A percentile compares a stretch with the other conserved stretches of the same genome.
Evolutionary conservation across 2,113 vertebrate species (phyloP).

Genomic region (Hydrochoerus hydrochaeris): DNA sequence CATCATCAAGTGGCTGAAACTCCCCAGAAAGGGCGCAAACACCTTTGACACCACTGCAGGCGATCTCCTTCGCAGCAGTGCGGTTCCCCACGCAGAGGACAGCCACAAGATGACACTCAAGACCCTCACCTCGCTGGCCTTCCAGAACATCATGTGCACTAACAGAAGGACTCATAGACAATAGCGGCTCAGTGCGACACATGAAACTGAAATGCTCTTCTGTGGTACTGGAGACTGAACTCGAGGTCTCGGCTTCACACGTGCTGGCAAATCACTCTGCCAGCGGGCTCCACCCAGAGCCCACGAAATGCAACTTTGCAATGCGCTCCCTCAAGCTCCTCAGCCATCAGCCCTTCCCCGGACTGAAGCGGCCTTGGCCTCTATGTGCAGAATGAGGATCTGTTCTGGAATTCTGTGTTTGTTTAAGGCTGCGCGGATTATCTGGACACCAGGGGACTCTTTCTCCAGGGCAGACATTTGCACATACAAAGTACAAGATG

Average conservation of each 20-base stretch:
- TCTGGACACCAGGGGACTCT: neutral
- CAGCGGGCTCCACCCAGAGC: rapidly evolving
- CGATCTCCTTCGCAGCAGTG: neutral
- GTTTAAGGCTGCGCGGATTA: neutral
- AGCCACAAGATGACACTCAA: neutral
- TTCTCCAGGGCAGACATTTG: constrained; percentile 3
- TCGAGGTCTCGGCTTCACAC: neutral
- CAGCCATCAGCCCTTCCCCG: neutral
- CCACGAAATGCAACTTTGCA: neutral
- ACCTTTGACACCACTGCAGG: neutral
- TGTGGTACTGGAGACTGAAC: neutral
- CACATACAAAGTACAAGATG: neutral
- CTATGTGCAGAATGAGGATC: neutral
- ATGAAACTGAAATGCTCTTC: neutral
- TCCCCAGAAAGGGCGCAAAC: neutral
- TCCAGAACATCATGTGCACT: rapidly evolving
- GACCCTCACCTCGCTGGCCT: neutral
- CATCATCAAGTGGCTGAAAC: neutral
- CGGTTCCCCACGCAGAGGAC: neutral
- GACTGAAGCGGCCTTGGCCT: neutral
- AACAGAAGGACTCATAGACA: neutral
- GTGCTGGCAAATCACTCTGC: neutral
- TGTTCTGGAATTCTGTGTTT: neutral
- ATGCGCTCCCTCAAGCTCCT: neutral
- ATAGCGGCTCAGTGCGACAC: neutral